phyloP scores from a whole-genome alignment of 2,888 invertebrate genomes.

The Maniola hyperantus region DNA sequence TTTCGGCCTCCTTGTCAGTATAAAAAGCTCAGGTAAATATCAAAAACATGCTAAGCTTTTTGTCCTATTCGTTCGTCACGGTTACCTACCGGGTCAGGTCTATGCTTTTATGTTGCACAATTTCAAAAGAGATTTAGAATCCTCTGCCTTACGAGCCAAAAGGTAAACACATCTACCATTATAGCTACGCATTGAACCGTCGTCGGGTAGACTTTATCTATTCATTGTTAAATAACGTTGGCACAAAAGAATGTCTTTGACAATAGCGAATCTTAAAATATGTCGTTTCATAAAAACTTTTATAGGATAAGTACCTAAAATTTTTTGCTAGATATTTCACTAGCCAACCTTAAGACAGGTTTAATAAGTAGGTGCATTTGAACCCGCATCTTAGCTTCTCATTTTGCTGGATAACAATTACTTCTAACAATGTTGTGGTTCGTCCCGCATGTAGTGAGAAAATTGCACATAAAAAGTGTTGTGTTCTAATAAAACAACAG shows the following conservation, averaged over 20 bases:
- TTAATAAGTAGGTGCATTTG: conserved; percentile 50
- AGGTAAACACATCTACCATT: conserved; percentile 74
- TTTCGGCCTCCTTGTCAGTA: conserved; percentile 14
- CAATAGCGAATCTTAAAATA: conserved; percentile 72
- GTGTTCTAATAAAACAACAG: conserved; percentile 68
- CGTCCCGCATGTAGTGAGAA: conserved; percentile 71
- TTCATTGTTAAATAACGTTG: conserved; percentile 68
- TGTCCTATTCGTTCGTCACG: conserved; percentile 62
- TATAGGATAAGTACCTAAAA: conserved; percentile 49
- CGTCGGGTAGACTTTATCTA: conserved; percentile 68
- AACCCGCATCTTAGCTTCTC: conserved; percentile 68
- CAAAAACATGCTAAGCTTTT: conserved; percentile 49
- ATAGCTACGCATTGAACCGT: conserved; percentile 75
- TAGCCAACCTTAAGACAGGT: conserved; percentile 49
- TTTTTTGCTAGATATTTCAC: conserved; percentile 49
- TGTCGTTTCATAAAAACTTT: conserved; percentile 59
- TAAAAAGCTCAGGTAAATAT: conserved; percentile 51
- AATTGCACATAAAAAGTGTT: conserved; percentile 71
- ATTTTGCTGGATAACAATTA: conserved; percentile 72
- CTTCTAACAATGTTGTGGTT: conserved; percentile 76
- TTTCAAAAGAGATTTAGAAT: conserved; percentile 67
- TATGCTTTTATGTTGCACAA: conserved; percentile 73
- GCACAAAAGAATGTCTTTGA: conserved; percentile 67
- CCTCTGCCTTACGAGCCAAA: conserved; percentile 66
- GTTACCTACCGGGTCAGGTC: conserved; percentile 69